Base-by-base conservation (phyloP, 2,888 invertebrate genomes). In the Xanthia togata region DNA sequence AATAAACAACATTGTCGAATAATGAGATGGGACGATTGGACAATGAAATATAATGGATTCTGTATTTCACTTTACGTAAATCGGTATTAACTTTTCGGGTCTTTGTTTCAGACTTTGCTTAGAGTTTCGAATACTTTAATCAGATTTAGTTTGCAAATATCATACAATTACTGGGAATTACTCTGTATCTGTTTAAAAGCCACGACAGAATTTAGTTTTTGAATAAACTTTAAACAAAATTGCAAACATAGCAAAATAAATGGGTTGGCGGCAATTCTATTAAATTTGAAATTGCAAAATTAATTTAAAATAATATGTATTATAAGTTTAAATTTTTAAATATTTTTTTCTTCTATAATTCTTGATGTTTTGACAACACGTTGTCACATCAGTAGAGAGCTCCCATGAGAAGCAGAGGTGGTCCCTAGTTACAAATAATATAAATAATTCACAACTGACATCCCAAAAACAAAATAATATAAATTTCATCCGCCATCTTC, bases 401-500 rank as follows among this genome's bases (percentile, higher is more conserved):
- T 50, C 50, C 50, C 8, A 23, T 50, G 50, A 9, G 9, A 23
- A 50, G 1, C 50, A 23, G 23, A 23, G 50, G 20, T 50, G 50
- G 20, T 50, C 50, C 8, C 23, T 9, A 50, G 23, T 50, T 23
- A 50, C 4, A 69, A 73, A 31, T 55, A 38, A 53, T 26, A 14
- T 53, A 73, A 38, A 53, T 23, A 9, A 53, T 67, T 23, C 14
- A 26, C 9, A 9, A 79, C 6, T 38, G 31, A 44, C 41, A 47
- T 38, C 6, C 50, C 2, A 53, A 55, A 47, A 26, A 26, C 20
- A 31, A 53, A 59, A 53, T 47, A 68, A 59, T 55, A 63, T 26
- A 65, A 67, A 62, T 60, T 4, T 55, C 53, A 23, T 2, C 35
- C n/a, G 50, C 67, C 70, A 76, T 79, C 2, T 73, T 79, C n/a